Evolutionary conservation across 2,888 invertebrate species (phyloP).

Genomic region (Alloscopus bannaensis): DNA sequence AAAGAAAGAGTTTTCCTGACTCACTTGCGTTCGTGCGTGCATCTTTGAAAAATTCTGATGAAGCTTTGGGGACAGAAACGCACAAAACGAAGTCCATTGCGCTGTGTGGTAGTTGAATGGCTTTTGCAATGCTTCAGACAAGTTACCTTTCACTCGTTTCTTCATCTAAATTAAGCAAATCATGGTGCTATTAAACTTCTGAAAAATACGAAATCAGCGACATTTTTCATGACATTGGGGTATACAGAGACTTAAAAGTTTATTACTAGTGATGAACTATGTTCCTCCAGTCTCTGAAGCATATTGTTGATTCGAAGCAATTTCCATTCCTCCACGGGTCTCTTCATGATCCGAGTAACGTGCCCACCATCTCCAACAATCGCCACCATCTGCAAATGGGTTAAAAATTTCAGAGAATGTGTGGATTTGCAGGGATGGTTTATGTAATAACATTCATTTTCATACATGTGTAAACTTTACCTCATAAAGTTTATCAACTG

Average conservation of each 20-base stretch:
- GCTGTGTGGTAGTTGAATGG: conserved; percentile 24
- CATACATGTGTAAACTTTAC: no score
- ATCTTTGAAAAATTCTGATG: conserved; percentile 51
- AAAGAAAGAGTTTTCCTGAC: no score
- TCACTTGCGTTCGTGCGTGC: conserved; percentile 31
- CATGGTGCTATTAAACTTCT: neutral
- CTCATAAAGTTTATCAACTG: no score
- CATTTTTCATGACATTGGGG: neutral
- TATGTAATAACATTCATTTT: no score
- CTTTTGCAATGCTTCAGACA: neutral
- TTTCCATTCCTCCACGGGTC: conserved; percentile 25
- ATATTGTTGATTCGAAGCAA: conserved; percentile 15
- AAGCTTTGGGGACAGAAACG: conserved; percentile 43
- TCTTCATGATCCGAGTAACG: conserved; percentile 37
- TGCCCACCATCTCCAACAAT: conserved; percentile 10
- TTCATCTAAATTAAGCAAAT: neutral
- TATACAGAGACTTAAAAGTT: neutral
- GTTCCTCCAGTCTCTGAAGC: neutral
- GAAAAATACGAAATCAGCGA: no score
- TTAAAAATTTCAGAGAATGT: no score
- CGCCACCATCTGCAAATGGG: conserved; percentile 44
- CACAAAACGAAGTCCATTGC: conserved; percentile 50
- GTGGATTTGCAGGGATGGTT: no score
- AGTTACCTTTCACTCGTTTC: neutral
- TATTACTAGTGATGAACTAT: neutral